phyloP scores from a whole-genome alignment of 2,888 invertebrate species.

The Pachydiplax longipennis region DNA sequence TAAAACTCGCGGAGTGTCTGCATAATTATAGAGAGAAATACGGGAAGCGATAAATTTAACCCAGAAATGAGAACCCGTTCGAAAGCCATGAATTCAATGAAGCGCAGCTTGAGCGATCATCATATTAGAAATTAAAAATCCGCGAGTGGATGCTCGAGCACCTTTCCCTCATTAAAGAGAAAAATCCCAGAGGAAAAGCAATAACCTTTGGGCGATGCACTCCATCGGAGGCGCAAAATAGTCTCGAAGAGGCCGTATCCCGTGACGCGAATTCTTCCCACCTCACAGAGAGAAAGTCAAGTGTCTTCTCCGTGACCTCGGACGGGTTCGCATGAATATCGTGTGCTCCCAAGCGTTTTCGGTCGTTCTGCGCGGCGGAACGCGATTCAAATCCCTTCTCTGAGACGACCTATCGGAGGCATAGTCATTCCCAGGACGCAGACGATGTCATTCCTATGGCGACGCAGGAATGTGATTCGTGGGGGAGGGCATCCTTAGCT shows the following conservation, averaged over 20 bases:
- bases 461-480: background rate
- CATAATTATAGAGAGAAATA: too few species aligned
- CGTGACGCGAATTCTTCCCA: background rate
- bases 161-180: background rate
- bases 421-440: background rate
- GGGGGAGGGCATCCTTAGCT: background rate
- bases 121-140: background rate
- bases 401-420: background rate
- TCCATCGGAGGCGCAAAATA: background rate
- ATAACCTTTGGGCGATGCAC: background rate
- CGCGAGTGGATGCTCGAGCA: background rate
- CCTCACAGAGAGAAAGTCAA: background rate
- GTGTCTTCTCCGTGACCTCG: constrained; percentile 3
- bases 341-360: constrained; percentile 10
- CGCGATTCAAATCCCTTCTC: background rate
- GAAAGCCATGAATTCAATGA: too few species aligned
- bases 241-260: background rate
- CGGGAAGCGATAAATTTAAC: too few species aligned
- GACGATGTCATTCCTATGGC: background rate
- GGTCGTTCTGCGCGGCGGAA: constrained; percentile 4
- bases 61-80: too few species aligned
- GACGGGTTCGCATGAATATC: constrained; percentile 24
- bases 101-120: background rate
- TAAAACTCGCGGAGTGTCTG: too few species aligned
- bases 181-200: background rate